Evolutionary conservation across 64 coral and sea anemone species (phyloP).

Genomic region (Orbicella faveolata): DNA sequence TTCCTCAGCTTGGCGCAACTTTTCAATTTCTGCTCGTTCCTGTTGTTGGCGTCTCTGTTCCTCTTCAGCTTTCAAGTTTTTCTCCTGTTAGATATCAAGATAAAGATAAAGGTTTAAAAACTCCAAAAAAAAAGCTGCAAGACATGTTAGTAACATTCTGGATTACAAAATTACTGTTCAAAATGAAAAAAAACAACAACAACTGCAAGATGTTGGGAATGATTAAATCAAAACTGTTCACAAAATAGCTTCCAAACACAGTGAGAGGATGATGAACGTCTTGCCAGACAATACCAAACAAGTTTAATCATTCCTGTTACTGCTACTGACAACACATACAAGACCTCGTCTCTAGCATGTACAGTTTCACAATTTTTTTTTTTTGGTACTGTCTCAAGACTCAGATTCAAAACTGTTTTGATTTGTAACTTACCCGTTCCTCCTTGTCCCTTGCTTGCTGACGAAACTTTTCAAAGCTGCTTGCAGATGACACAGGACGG

Average conservation of each 20-base stretch:
- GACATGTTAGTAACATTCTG: neutral
- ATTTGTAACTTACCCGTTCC: conserved; percentile 59
- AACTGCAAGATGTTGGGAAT: too few relatives aligned
- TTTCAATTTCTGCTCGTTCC: conserved; percentile 67
- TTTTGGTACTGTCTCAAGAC: too few relatives aligned
- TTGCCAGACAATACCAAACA: too few relatives aligned
- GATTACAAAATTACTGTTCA: too few relatives aligned
- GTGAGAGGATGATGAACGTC: too few relatives aligned
- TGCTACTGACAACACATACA: too few relatives aligned
- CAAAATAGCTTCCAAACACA: too few relatives aligned
- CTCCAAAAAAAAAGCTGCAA: neutral
- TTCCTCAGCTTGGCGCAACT: conserved; percentile 82
- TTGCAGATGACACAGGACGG: conserved; percentile 67
- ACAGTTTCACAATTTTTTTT: too few relatives aligned
- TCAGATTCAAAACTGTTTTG: neutral
- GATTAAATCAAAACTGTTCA: too few relatives aligned
- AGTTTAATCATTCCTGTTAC: too few relatives aligned
- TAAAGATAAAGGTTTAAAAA: neutral
- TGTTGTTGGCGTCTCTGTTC: conserved; percentile 66
- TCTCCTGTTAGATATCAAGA: conserved; percentile 34
- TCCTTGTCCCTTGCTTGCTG: conserved; percentile 92
- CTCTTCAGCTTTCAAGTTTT: conserved; percentile 59
- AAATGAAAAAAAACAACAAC: too few relatives aligned
- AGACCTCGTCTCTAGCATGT: too few relatives aligned
- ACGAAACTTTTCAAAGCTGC: conserved; percentile 94